A percentile compares a stretch with the other conserved stretches of the same genome.
Conservation (phyloP, 2,888 invertebrate genomes). For the Tinea semifulvella region DNA sequence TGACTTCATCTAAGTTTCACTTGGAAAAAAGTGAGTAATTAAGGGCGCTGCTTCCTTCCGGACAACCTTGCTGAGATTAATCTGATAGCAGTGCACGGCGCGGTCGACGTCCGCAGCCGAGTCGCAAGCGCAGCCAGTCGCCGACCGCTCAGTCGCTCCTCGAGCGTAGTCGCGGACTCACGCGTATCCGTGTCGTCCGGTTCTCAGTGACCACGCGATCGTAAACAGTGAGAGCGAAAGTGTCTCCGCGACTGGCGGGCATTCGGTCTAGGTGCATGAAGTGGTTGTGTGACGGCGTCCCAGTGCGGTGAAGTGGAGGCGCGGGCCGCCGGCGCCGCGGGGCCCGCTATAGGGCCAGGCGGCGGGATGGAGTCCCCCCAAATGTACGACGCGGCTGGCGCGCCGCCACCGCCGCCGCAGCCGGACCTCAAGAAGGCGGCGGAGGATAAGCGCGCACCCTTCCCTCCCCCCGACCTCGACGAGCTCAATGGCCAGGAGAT, state of each 20-base stretch:
- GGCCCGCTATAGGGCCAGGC: conserved; percentile 54
- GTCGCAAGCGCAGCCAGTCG: conserved; percentile 10
- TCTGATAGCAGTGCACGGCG: conserved; percentile 12
- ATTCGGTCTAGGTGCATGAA: conserved; percentile 31
- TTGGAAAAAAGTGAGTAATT: conserved; percentile 8
- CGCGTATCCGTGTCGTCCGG: conserved; percentile 25
- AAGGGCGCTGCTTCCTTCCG: conserved; percentile 48
- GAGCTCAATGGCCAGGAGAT: conserved; percentile 93
- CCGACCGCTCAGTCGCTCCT: conserved; percentile 39
- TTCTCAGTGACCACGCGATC: conserved; percentile 14
- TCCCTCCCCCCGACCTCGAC: conserved; percentile 83
- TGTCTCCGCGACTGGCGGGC: neutral
- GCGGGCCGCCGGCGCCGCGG: conserved; percentile 54
- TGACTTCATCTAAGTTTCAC: too few species aligned
- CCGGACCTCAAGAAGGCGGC: conserved; percentile 65
- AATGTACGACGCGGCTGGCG: conserved; percentile 81
- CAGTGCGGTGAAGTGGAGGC: conserved; percentile 58
- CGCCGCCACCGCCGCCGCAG: conserved; percentile 70
- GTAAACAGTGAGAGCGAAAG: conserved; percentile 13
- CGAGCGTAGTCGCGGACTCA: conserved; percentile 42
- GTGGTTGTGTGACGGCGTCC: conserved; percentile 44
- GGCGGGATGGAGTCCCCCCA: conserved; percentile 84
- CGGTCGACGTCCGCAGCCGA: conserved; percentile 11
- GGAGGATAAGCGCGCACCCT: conserved; percentile 75
- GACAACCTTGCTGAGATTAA: conserved; percentile 34